Base-by-base conservation (phyloP, 2,888 invertebrate species). In the Idaea biselata region DNA sequence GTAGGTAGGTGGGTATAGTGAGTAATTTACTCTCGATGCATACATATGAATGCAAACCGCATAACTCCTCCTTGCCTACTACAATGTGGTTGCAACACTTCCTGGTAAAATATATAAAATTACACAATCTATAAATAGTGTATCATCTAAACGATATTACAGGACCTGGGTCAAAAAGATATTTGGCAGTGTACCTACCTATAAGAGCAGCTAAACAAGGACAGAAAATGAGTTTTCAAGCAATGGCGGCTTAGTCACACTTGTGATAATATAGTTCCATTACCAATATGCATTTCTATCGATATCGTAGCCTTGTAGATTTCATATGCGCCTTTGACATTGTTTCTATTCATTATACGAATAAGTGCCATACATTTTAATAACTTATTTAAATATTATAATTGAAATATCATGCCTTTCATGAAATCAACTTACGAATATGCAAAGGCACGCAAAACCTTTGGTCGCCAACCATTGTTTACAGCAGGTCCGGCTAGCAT, bases 401-500 rank as follows among this genome's bases (percentile, higher is more conserved):
- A 65, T 53, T 55, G 54, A 63, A 72, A 59, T 66, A 84, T 82
- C 81, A 77, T 79, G 69, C 78, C 78, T 33, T 88, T 82, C 60
- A 74, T 77, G 54, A 86, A 87, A 72, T 80, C 80, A 8, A 81
- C 80, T 8, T 92, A 89, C 62, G 87, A 87, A 64, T 94, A 94
- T 68, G 83, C 88, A 11, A 94, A 93, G 72, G 73, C 80, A 58
- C 86, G 94, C 53, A 86, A 81, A 66, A 82, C 87, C 64, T 94
- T 93, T 68, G 94, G 94, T 1, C 89, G 84, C 57, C 88, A 91
- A 68, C 85, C 90, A 63, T 79, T 92, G 60, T 94, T 94, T 73
- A 86, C 90, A 63, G 76, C 83, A 31, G 81, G 79, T 1, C 85
- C 92, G 16, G 87, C 86, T 1, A 89, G 90, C 33, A 75, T 91